Evolutionary conservation across 2,113 vertebrate species (phyloP), one percentile per base, ranked within the genome.

Genomic region (Hypocryptadius cinnamomeus): DNA sequence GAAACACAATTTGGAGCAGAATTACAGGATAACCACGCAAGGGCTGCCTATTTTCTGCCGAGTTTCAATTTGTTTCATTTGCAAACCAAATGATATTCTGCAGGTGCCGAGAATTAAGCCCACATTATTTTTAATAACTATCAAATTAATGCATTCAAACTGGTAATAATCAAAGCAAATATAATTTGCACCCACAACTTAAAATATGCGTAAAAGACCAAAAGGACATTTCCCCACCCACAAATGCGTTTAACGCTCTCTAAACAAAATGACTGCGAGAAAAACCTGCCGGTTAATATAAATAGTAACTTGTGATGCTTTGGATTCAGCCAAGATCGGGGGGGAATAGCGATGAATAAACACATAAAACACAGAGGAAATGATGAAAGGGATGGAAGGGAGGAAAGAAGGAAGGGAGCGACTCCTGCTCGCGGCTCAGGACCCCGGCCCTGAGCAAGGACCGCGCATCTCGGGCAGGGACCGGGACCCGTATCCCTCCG

Each of bases 31-130:
- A 56, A n/a, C 42, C 56, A 9, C 8, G 0, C 65, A 44, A 69
- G 48, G 85, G 50, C 53, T 54, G 63, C 40, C 44, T 24, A 5
- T 63, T 78, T 63, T 61, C 82, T 54, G 89, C 79, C 77, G 53
- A 27, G 56, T 59, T 84, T 21, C 14, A 50, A 85, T 64, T 35
- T 28, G 85, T 72, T 83, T 50, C 79, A 53, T 91, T 95, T 94
- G 94, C 79, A 92, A 92, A 77, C 27, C 94, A 83, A 95, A 87
- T 57, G 37, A 8, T 15, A 0, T 39, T 90, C 63, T 90, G 90
- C 93, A 81, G 92, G 96, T 92, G 92, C 91, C 12, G 78, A 61
- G 90, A 89, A 92, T 91, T 79, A 79, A 86, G 66, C 60, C 74
- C 53, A 33, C 72, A 5, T 87, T 73, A 44, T 92, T 95, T 93